These are phyloP conservation scores for Trachemys scripta DNA, from an alignment of 2,113 vertebrate species.

Conservation along the genomic window DNA sequence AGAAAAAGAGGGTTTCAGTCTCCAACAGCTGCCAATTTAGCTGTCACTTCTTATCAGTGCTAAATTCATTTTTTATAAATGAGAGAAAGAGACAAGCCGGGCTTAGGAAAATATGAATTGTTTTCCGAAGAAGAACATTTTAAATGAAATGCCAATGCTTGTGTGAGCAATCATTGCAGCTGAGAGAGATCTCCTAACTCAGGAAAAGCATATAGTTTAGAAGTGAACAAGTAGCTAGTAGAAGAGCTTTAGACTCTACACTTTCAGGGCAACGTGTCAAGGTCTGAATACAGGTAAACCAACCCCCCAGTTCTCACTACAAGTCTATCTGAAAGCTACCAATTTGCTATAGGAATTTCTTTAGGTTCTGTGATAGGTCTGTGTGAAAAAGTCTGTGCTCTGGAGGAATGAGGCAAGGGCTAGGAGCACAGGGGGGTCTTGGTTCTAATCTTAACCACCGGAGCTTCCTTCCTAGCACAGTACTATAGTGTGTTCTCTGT, in stretches of 20 bases:
- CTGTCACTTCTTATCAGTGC: background rate
- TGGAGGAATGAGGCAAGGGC: background rate
- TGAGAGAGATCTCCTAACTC: background rate
- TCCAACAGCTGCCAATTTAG: background rate
- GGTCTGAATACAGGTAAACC: background rate
- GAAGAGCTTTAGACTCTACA: background rate
- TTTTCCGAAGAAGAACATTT: background rate
- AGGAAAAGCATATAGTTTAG: background rate
- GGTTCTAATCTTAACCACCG: background rate
- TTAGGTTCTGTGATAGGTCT: background rate
- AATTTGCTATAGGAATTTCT: background rate
- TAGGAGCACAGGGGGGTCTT: background rate
- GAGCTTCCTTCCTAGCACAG: background rate
- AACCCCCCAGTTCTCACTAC: background rate
- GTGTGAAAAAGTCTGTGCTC: background rate
- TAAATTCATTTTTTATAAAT: background rate
- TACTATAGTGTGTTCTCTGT: background rate
- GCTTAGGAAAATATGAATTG: background rate
- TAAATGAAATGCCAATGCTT: background rate
- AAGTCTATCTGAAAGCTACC: background rate
- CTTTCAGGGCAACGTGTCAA: background rate
- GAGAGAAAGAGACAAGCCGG: background rate
- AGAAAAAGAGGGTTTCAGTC: background rate
- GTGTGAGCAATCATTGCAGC: background rate
- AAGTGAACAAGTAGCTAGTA: background rate